A percentile compares a stretch with the other conserved stretches of the same genome.
Evolutionary conservation across 2,113 vertebrate genomes (phyloP).

Genomic region (Brachyhypopomus gauderio): DNA sequence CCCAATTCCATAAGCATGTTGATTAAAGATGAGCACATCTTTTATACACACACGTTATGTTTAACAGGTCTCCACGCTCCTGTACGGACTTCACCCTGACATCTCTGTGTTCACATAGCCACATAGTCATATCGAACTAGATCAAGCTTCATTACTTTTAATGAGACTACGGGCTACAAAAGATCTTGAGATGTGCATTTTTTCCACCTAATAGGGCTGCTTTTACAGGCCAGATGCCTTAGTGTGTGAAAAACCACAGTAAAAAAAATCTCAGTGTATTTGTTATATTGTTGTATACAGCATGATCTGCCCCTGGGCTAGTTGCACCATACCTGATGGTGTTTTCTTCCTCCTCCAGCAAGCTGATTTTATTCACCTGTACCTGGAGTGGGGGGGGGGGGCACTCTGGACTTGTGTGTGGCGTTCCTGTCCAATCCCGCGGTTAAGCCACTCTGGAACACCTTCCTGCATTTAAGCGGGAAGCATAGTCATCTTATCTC

Average conservation of each 20-base stretch:
- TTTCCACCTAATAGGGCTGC: background rate
- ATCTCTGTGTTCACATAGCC: background rate
- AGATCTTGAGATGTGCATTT: background rate
- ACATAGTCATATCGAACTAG: background rate
- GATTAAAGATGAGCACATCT: background rate
- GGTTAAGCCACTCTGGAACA: conserved; percentile 18
- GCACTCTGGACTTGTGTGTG: conserved; percentile 34
- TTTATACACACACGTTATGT: no score
- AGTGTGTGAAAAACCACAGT: conserved; percentile 25
- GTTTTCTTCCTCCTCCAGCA: conserved; percentile 35
- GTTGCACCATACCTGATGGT: conserved; percentile 2
- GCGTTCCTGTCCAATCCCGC: conserved; percentile 33
- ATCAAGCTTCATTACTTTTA: conserved; percentile 1
- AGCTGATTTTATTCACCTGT: conserved; percentile 46
- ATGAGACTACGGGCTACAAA: background rate
- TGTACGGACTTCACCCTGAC: background rate
- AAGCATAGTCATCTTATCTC: conserved; percentile 24
- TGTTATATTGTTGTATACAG: conserved; percentile 27
- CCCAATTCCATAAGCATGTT: background rate
- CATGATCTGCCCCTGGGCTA: conserved; percentile 38
- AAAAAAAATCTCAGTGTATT: conserved; percentile 33
- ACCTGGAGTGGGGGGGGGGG: conserved; percentile 30
- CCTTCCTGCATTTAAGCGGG: conserved; percentile 4
- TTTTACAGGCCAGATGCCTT: background rate
- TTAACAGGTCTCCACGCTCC: background rate